phyloP scores from a whole-genome alignment of 2,888 invertebrate species.

The Mesochorus sp. region DNA sequence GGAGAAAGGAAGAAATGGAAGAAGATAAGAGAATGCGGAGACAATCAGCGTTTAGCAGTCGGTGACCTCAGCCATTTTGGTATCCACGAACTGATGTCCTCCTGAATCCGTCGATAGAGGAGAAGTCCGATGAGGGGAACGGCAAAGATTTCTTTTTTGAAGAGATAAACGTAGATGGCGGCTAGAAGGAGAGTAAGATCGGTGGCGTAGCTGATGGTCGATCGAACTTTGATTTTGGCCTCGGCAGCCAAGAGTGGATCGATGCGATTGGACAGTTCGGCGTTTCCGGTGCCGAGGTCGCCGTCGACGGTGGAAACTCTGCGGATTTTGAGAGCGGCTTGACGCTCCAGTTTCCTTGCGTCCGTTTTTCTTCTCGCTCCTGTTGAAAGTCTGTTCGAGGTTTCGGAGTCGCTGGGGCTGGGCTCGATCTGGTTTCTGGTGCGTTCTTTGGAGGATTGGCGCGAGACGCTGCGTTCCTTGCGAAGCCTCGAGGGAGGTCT shows the following conservation, averaged over 20 bases:
- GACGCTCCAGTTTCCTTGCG: conserved; percentile 79
- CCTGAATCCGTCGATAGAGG: conserved; percentile 89
- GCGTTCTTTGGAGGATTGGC: conserved; percentile 73
- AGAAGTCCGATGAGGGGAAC: conserved; percentile 90
- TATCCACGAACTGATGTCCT: conserved; percentile 83
- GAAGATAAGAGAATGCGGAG: neutral
- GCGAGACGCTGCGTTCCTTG: conserved; percentile 55
- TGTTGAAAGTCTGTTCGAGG: conserved; percentile 49
- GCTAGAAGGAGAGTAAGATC: conserved; percentile 89
- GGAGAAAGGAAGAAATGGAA: conserved; percentile 38
- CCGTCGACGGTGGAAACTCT: conserved; percentile 53
- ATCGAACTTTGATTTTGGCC: conserved; percentile 87
- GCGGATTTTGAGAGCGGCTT: conserved; percentile 36
- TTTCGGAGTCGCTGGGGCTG: conserved; percentile 61
- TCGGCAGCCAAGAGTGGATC: conserved; percentile 84
- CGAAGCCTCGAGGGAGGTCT: conserved; percentile 21
- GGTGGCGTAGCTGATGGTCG: conserved; percentile 88
- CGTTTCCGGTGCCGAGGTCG: conserved; percentile 50
- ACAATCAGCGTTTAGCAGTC: conserved; percentile 48
- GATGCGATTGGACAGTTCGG: conserved; percentile 24
- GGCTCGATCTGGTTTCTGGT: conserved; percentile 63
- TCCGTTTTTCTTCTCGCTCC: conserved; percentile 78
- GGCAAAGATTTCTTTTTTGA: conserved; percentile 91
- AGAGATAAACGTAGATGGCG: conserved; percentile 92
- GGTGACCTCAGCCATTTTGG: conserved; percentile 70